These are phyloP conservation scores for Minunthozetes semirufus DNA, from an alignment of 2,888 invertebrate species.

Conservation along the genomic window DNA sequence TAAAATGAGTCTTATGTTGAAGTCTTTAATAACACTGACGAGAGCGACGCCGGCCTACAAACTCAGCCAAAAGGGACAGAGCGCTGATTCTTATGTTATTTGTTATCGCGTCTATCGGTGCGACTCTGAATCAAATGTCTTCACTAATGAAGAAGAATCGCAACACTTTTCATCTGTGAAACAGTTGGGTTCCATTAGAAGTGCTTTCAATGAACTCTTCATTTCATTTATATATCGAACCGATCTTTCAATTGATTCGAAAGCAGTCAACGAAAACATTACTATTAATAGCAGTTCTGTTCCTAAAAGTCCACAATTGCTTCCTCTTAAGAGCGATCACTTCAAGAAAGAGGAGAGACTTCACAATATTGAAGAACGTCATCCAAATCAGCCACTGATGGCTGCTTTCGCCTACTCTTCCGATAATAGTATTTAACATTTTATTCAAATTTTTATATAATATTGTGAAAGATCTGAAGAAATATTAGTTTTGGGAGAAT, in stretches of 20 bases:
- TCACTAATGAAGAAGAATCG: conserved; percentile 8
- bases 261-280: background rate
- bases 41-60: conserved; percentile 89
- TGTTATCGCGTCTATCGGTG: conserved; percentile 66
- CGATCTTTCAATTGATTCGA: conserved; percentile 24
- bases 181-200: conserved; percentile 32
- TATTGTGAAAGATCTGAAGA: too few relatives aligned
- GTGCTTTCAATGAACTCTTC: conserved; percentile 32
- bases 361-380: background rate
- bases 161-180: conserved; percentile 27
- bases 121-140: conserved; percentile 48
- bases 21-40: conserved; percentile 74
- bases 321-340: conserved; percentile 36
- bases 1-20: conserved; percentile 81
- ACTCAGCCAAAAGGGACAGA: conserved; percentile 70
- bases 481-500: too few relatives aligned
- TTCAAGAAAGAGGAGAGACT: conserved; percentile 29
- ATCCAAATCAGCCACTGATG: conserved; percentile 31
- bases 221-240: conserved; percentile 35
- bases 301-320: conserved; percentile 26
- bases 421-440: background rate
- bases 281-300: background rate
- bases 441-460: background rate
- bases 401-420: conserved; percentile 35
- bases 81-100: conserved; percentile 78